phyloP scores from a whole-genome alignment of 1,140 invertebrate species.

The Caerostris darwini region DNA sequence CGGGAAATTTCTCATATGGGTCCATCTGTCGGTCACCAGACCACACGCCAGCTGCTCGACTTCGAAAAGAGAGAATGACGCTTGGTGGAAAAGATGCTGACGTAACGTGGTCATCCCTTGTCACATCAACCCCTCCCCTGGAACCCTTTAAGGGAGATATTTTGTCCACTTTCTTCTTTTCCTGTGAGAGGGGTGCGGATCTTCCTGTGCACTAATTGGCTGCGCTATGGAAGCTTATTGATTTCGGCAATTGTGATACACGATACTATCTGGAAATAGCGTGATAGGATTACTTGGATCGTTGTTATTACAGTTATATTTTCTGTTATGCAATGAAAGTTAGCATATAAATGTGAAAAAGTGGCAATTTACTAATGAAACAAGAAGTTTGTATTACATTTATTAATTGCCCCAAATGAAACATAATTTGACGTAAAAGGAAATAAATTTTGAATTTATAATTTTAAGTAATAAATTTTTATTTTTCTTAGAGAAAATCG shows the following conservation, averaged over 20 bases:
- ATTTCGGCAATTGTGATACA: background rate
- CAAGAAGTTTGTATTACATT: too few species aligned
- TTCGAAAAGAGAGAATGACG: constrained; percentile 46
- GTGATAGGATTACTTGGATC: too few species aligned
- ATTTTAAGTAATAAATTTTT: too few species aligned
- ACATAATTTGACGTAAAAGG: too few species aligned
- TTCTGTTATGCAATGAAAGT: too few species aligned
- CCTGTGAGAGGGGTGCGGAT: background rate
- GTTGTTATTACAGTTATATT: too few species aligned
- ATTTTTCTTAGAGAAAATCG: too few species aligned
- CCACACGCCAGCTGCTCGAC: constrained; percentile 31
- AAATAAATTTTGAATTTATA: too few species aligned
- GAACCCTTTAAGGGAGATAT: constrained; percentile 65
- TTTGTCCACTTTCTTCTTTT: background rate
- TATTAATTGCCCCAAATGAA: too few species aligned
- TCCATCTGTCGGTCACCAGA: constrained; percentile 71
- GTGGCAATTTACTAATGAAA: too few species aligned
- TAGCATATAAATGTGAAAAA: too few species aligned
- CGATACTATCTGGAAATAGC: too few species aligned
- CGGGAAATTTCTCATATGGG: constrained; percentile 76
- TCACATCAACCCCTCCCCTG: constrained; percentile 20
- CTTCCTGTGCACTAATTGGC: background rate
- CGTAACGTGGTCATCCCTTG: constrained; percentile 74
- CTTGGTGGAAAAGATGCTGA: constrained; percentile 72
- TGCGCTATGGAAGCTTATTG: background rate